Evolutionary conservation across 2,888 invertebrate species (phyloP).

Genomic region (Caenorhabditis parvicauda): DNA sequence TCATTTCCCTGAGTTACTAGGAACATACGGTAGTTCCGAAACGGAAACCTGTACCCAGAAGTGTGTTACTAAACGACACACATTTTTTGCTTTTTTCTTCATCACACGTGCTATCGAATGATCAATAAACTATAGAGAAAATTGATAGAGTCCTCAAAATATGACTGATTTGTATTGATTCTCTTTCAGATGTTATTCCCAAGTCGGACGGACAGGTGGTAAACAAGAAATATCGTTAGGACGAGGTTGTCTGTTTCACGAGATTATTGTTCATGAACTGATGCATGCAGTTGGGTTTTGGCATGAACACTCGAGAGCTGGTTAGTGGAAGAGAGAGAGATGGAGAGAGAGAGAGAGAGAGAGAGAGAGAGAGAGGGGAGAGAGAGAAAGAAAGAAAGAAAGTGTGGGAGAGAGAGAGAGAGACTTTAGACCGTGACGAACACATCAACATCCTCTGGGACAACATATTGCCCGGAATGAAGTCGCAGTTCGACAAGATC

Average conservation of each 20-base stretch:
- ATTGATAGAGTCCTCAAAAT: too few species aligned
- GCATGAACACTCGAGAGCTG: slow-evolving; percentile 61
- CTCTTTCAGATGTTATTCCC: slow-evolving; percentile 59
- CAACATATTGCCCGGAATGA: slow-evolving; percentile 63
- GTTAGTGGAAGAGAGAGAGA: slow-evolving; percentile 13
- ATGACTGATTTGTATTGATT: too few species aligned
- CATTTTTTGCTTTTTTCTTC: too few species aligned
- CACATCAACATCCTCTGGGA: slow-evolving; percentile 63
- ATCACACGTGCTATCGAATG: too few species aligned
- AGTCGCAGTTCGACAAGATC: slow-evolving; percentile 60
- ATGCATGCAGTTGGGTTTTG: slow-evolving; percentile 59
- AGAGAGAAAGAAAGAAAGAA: neutral
- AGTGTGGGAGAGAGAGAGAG: neutral
- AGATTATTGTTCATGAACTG: slow-evolving; percentile 60
- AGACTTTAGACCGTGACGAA: slow-evolving; percentile 63
- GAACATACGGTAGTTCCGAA: too few species aligned
- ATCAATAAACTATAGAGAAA: too few species aligned
- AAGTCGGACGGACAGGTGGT: slow-evolving; percentile 60
- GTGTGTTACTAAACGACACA: too few species aligned
- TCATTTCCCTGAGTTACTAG: too few species aligned
- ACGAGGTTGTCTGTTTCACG: slow-evolving; percentile 62
- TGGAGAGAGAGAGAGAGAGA: neutral
- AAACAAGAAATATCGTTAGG: slow-evolving; percentile 58
- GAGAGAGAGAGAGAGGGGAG: neutral
- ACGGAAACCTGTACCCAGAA: too few species aligned